Base-by-base conservation (phyloP, 2,797 vertebrate species). In the Typhlichthys subterraneus region DNA sequence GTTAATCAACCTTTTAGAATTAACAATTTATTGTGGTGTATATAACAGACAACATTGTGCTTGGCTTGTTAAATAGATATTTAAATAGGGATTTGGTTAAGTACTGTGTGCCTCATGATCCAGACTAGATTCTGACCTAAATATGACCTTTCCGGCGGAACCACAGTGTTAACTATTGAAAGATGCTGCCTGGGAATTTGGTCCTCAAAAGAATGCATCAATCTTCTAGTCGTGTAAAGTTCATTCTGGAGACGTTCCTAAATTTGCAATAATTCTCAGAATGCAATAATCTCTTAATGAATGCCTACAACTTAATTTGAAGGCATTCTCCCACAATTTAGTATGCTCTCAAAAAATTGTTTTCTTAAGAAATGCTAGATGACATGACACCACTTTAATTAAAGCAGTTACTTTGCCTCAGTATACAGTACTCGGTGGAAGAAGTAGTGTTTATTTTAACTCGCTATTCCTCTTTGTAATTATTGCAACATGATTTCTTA, bases 381-480 rank as follows among this genome's bases (percentile, higher is more conserved):
- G 92, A 91, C 91, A 90, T 81, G 88, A 91, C 87, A 87, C 75
- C 70, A 48, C 83, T 89, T 93, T 92, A 91, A 92, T 93, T 91
- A 89, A 84, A 88, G 87, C 65, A 84, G 85, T 83, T 85, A 84
- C 88, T 91, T 88, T 87, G 82, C 82, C 77, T 87, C 79, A 80
- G 79, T 88, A 89, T 85, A 86, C 82, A 88, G 86, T 83, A 79
- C 86, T 87, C 83, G 85, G 87, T 86, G 84, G 84, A 85, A 80
- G 47, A 85, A 80, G 47, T 72, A 79, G 86, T 84, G 88, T 86
- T 82, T 81, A 83, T 87, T 64, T 85, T 72, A 80, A 72, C 80
- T 75, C 79, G 72, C 77, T 73, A 73, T 83, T 86, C 82, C 84
- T 82, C 92, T 92, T 91, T 91, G 86, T 93, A 92, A 93, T 93